phyloP scores from a whole-genome alignment of 30 jellyfish, hydroid and myxozoan species.

The Pelagia noctiluca region DNA sequence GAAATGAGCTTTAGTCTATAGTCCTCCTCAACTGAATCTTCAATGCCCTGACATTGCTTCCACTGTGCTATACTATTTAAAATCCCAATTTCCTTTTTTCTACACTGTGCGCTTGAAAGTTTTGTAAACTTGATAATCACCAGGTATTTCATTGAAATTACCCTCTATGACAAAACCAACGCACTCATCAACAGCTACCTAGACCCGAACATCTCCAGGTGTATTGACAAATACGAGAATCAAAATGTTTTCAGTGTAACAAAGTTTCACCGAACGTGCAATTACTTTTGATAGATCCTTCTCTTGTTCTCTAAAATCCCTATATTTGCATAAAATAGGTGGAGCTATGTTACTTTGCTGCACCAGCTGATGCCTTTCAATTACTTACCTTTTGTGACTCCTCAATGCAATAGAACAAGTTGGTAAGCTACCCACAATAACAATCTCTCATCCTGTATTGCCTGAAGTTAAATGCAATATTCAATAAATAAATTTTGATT shows the following conservation, averaged over 20 bases:
- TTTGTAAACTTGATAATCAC: slow-evolving; percentile 1
- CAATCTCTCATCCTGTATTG: slow-evolving; percentile 30
- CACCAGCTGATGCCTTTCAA: slow-evolving; percentile 31
- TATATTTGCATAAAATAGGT: slow-evolving; percentile 35
- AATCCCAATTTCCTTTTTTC: slow-evolving; percentile 6
- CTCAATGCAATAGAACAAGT: slow-evolving; percentile 10
- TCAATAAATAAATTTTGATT: background rate
- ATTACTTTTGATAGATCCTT: slow-evolving; percentile 10
- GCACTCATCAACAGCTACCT: slow-evolving; percentile 18
- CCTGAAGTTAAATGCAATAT: slow-evolving; percentile 22
- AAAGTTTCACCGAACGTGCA: slow-evolving; percentile 27
- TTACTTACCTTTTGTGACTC: slow-evolving; percentile 23
- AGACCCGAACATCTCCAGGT: slow-evolving; percentile 15
- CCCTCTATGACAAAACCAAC: slow-evolving; percentile 27
- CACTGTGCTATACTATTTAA: background rate
- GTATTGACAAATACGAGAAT: slow-evolving; percentile 13
- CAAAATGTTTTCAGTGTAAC: slow-evolving; percentile 23
- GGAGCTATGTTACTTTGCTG: slow-evolving; percentile 8
- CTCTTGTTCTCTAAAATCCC: slow-evolving; percentile 31
- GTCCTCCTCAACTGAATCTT: slow-evolving; percentile 11
- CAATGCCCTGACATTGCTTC: slow-evolving; percentile 38
- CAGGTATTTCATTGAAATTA: slow-evolving; percentile 2
- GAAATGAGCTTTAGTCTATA: slow-evolving; percentile 8
- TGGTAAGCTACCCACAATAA: slow-evolving; percentile 43
- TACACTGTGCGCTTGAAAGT: slow-evolving; percentile 17